phyloP scores from a whole-genome alignment of 2,797 vertebrate species.

The Phoebastria nigripes region DNA sequence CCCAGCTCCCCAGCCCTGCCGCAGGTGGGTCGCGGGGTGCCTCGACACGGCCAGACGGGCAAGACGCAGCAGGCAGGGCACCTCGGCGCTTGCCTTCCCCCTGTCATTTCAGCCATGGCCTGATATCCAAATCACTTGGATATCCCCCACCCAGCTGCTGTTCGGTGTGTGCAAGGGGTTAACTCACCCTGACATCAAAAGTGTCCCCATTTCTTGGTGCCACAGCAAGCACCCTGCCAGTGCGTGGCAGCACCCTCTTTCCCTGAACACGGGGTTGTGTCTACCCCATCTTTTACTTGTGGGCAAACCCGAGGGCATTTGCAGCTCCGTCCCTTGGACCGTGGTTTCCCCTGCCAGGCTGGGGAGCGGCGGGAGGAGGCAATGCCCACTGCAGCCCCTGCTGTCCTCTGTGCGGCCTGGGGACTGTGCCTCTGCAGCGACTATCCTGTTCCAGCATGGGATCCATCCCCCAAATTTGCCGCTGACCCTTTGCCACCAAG shows the following conservation, averaged over 20 bases:
- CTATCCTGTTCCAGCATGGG: neutral
- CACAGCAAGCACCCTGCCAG: neutral
- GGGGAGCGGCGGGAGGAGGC: neutral
- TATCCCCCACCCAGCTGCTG: neutral
- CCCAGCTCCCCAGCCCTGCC: neutral
- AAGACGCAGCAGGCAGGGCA: neutral
- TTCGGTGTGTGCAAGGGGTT: neutral
- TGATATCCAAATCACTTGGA: neutral
- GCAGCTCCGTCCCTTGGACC: accelerated
- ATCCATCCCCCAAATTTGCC: neutral
- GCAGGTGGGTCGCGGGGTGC: neutral
- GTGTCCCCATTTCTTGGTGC: neutral
- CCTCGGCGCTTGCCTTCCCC: neutral
- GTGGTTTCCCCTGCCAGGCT: neutral
- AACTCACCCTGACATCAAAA: neutral
- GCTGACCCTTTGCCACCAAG: neutral
- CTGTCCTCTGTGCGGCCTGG: accelerated
- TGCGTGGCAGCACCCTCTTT: neutral
- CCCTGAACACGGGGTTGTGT: neutral
- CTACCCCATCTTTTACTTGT: neutral
- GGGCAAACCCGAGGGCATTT: neutral
- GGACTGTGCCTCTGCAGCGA: neutral
- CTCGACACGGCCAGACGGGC: accelerated
- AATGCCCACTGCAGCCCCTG: neutral
- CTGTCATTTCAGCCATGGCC: neutral